Conservation (phyloP, 2,113 vertebrate genomes). For the Ondatra zibethicus region DNA sequence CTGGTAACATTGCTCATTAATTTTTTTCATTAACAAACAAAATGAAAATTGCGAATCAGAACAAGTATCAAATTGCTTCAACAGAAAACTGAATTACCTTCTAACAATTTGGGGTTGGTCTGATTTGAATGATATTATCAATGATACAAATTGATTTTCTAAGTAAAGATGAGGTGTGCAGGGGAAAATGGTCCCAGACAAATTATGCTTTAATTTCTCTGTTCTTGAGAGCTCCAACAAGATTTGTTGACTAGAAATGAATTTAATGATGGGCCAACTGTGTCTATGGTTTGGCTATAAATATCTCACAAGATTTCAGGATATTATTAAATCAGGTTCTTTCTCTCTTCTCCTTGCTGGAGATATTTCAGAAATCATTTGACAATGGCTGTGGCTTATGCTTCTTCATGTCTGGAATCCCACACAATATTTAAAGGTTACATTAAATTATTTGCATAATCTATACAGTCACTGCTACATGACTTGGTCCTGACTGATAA, state of each 20-base stretch:
- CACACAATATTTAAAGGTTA: conserved; percentile 29
- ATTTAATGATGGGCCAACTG: conserved; percentile 24
- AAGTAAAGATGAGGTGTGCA: conserved; percentile 81
- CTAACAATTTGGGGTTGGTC: conserved; percentile 84
- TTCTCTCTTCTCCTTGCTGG: background rate
- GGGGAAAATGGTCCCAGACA: conserved; percentile 77
- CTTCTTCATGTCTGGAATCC: conserved; percentile 51
- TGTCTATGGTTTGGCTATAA: conserved; percentile 20
- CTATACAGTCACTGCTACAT: conserved; percentile 14
- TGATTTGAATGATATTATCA: conserved; percentile 87
- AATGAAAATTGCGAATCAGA: conserved; percentile 90
- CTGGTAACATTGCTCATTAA: conserved; percentile 88
- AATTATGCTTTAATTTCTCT: conserved; percentile 77
- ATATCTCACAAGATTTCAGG: background rate
- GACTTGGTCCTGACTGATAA: conserved; percentile 58
- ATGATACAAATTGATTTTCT: conserved; percentile 89
- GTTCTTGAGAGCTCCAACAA: conserved; percentile 70
- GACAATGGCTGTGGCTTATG: background rate
- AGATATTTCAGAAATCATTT: conserved; percentile 53
- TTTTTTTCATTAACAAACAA: conserved; percentile 91
- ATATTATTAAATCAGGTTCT: background rate
- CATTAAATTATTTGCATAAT: conserved; percentile 62
- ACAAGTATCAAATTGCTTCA: conserved; percentile 87
- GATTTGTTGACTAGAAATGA: conserved; percentile 47
- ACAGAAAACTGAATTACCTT: conserved; percentile 87